Evolutionary conservation across 2,797 vertebrate genomes (phyloP), one percentile per base, ranked within the genome.

Genomic region (Toxotes lorentzi): DNA sequence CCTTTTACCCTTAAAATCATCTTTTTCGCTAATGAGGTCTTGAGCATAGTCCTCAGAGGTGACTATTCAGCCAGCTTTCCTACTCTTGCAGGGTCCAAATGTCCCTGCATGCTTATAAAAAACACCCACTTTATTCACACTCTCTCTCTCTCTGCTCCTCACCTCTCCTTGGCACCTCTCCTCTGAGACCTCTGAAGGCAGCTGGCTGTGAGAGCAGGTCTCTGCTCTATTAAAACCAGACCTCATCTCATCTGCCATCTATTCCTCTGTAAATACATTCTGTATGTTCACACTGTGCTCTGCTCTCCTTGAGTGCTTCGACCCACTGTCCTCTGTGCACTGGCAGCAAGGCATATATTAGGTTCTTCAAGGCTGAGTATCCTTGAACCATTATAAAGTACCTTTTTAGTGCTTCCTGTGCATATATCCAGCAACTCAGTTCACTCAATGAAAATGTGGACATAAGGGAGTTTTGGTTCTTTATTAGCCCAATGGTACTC

Each of bases 171-270:
- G 88, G 88, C 85, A 77, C 82, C 67, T 84, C 72, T 88, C 90
- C 88, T 89, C 91, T 62, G 91, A 88, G 90, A 79, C 83, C 82
- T 86, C 71, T 77, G 79, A 88, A 88, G 87, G 88, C 92, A 89
- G 89, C 88, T 86, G 89, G 88, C 82, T 86, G 80, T 72, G 85
- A 80, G 83, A 81, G 83, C 82, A 70, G 73, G 75, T 88, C 88
- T 89, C 83, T 56, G 87, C 90, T 91, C 90, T 86, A 88, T 89
- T 93, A 88, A 90, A 90, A 88, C 81, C 78, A 84, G 84, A 78
- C 83, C 82, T 90, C 89, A 90, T 90, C 89, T 88, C 89, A 83
- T 88, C 89, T 89, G 85, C 89, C 90, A 85, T 90, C 91, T 85
- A 73, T 77, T 83, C 76, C 82, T 84, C 86, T 90, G 88, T 89